phyloP scores from a whole-genome alignment of 1,140 invertebrate genomes.

The Melipona quadrifasciata region DNA sequence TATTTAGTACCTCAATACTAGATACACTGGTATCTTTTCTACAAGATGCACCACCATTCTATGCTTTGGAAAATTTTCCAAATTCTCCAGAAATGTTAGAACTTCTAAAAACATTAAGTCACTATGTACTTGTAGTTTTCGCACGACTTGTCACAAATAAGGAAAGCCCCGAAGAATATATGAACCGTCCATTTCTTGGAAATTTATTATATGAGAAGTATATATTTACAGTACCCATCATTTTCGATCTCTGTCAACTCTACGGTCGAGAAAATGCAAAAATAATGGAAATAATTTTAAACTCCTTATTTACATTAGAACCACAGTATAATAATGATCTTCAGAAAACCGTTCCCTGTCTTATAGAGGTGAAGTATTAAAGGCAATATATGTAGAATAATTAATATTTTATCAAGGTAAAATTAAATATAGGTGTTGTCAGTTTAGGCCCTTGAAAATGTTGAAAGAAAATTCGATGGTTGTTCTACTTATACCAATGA shows the following conservation, averaged over 20 bases:
- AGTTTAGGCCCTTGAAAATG: slow-evolving; percentile 67
- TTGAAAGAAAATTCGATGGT: slow-evolving; percentile 71
- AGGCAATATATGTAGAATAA: slow-evolving; percentile 1
- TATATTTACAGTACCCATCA: slow-evolving; percentile 90
- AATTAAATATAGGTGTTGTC: slow-evolving; percentile 27
- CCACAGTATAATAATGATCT: slow-evolving; percentile 88
- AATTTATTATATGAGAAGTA: slow-evolving; percentile 90
- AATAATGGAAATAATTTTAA: slow-evolving; percentile 85
- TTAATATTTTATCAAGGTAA: background rate
- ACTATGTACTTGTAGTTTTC: slow-evolving; percentile 86
- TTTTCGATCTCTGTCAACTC: slow-evolving; percentile 89
- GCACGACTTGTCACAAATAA: slow-evolving; percentile 88
- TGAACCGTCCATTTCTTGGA: slow-evolving; percentile 85
- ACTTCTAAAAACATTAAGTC: slow-evolving; percentile 83
- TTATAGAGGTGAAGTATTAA: slow-evolving; percentile 72
- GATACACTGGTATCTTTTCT: slow-evolving; percentile 87
- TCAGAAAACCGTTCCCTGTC: slow-evolving; percentile 82
- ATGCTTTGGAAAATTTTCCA: slow-evolving; percentile 82
- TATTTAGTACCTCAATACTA: slow-evolving; percentile 86
- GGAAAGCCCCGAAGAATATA: slow-evolving; percentile 87
- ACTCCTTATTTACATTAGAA: slow-evolving; percentile 86
- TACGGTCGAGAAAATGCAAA: slow-evolving; percentile 87
- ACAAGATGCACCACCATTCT: slow-evolving; percentile 87
- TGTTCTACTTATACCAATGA: slow-evolving; percentile 71
- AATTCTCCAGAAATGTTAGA: slow-evolving; percentile 78